phyloP scores from a whole-genome alignment of 2,113 vertebrate species.

The Cololabis saira region DNA sequence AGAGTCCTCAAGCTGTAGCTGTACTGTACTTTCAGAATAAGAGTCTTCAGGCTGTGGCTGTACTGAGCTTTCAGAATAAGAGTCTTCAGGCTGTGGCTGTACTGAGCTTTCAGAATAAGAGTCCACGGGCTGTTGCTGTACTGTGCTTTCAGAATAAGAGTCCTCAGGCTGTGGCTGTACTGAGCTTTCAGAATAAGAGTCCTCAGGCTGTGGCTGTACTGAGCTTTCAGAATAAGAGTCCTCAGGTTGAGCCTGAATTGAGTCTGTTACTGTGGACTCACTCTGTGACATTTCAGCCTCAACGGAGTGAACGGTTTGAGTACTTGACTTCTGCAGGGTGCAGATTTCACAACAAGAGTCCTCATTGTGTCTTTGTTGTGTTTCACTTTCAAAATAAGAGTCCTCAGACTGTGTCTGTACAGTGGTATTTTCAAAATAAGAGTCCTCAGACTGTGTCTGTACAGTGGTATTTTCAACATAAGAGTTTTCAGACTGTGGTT shows the following conservation, averaged over 20 bases:
- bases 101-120: too few relatives aligned
- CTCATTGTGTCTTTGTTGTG: too few relatives aligned
- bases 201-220: too few relatives aligned
- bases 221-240: too few relatives aligned
- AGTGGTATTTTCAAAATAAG: conserved; percentile 24
- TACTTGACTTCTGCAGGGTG: too few relatives aligned
- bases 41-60: background rate
- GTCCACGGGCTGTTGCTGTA: too few relatives aligned
- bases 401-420: background rate
- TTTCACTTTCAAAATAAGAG: conserved; percentile 10
- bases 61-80: too few relatives aligned
- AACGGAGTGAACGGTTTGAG: too few relatives aligned
- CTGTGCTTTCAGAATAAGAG: conserved; percentile 16
- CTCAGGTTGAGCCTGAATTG: too few relatives aligned
- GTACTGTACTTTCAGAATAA: conserved; percentile 11
- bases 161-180: background rate
- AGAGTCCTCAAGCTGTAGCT: too few relatives aligned
- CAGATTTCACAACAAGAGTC: too few relatives aligned
- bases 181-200: background rate
- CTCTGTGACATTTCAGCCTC: background rate
- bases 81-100: background rate
- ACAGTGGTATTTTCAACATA: conserved; percentile 28
- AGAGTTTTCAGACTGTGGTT: background rate
- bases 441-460: background rate
- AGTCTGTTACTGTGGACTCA: background rate